Conservation (phyloP, 2,113 vertebrate genomes). For the Leptobrachium ailaonicum region DNA sequence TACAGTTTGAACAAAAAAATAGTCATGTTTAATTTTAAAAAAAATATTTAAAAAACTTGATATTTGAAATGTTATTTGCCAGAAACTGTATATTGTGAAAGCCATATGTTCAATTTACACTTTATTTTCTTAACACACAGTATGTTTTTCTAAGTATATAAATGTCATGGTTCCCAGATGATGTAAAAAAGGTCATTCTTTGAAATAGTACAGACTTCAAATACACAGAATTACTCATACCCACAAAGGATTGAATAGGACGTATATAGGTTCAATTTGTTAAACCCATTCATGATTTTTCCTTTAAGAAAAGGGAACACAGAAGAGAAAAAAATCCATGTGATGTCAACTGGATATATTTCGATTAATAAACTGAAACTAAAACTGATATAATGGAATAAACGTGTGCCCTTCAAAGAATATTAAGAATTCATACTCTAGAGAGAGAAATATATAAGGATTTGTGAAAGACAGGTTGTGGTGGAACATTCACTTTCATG, state of each 20-base stretch:
- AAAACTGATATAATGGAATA: too few relatives aligned
- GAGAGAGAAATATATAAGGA: too few relatives aligned
- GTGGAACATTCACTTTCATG: too few relatives aligned
- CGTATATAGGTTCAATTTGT: neutral
- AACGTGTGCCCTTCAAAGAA: too few relatives aligned
- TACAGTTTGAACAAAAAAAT: too few relatives aligned
- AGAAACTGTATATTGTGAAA: neutral
- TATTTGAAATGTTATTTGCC: constrained; percentile 2
- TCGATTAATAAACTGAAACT: too few relatives aligned
- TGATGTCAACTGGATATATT: neutral
- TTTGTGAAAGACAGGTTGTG: too few relatives aligned
- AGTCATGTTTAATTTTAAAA: too few relatives aligned
- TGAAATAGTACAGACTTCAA: neutral
- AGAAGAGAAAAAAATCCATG: neutral
- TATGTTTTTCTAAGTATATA: neutral
- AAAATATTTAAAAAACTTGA: neutral
- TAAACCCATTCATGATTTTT: neutral
- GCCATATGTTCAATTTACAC: neutral
- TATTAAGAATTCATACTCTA: too few relatives aligned
- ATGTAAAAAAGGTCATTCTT: neutral
- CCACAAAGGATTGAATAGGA: neutral
- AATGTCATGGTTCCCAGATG: neutral
- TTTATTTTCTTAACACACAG: neutral
- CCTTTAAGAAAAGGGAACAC: neutral
- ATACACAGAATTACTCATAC: neutral